Evolutionary conservation across 1,140 invertebrate species (phyloP).

Genomic region (Trachelipus rathkii): DNA sequence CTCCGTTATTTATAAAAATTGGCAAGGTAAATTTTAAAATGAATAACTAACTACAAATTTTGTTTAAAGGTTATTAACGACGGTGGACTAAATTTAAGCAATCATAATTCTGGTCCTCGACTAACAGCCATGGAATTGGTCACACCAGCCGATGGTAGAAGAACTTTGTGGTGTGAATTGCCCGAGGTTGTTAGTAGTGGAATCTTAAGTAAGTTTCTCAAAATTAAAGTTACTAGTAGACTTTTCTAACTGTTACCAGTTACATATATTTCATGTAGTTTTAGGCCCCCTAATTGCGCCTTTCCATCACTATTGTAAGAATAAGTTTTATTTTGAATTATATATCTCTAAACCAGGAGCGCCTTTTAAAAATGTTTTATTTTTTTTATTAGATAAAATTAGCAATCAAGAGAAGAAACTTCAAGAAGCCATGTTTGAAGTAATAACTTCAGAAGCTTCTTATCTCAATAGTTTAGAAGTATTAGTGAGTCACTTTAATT

Average conservation of each 20-base stretch:
- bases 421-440: constrained; percentile 91
- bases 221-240: too few species aligned
- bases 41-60: neutral
- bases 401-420: constrained; percentile 67
- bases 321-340: neutral
- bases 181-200: constrained; percentile 75
- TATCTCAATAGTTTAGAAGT: constrained; percentile 91
- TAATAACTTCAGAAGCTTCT: constrained; percentile 93
- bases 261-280: neutral
- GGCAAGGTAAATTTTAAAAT: constrained; percentile 46
- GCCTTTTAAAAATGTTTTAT: neutral
- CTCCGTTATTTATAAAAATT: constrained; percentile 46
- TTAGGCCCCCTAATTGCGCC: neutral
- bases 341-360: neutral
- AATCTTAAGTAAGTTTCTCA: constrained; percentile 69
- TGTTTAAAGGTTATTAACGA: constrained; percentile 39
- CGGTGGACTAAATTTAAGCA: neutral
- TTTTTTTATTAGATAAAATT: constrained; percentile 49
- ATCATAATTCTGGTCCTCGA: constrained; percentile 44
- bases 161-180: constrained; percentile 90
- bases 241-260: too few species aligned
- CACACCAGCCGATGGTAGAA: constrained; percentile 60
- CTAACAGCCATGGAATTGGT: constrained; percentile 65
- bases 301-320: neutral
- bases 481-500: constrained; percentile 80